These are phyloP conservation scores for Saimiri boliviensis DNA, from an alignment of 2,113 vertebrate genomes.

Conservation along the genomic window DNA sequence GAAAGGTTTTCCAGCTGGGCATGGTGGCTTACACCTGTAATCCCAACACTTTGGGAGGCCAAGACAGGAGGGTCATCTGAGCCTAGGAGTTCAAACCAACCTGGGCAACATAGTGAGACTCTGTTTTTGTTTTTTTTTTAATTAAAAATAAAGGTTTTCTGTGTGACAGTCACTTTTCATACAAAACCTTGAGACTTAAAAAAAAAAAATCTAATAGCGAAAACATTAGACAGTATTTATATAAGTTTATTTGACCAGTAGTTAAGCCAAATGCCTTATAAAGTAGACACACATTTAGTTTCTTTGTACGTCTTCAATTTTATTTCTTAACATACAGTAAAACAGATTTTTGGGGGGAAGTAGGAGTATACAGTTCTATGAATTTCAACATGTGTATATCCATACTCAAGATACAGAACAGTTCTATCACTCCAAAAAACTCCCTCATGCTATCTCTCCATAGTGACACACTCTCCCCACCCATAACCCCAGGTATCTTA, in stretches of 20 bases:
- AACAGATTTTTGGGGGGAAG: neutral
- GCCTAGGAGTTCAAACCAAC: no score
- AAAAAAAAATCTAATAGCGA: neutral
- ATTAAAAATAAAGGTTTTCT: neutral
- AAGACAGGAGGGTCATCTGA: no score
- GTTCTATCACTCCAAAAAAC: neutral
- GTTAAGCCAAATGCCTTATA: slow-evolving; percentile 30
- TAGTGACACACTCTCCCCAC: neutral
- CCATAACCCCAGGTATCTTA: neutral
- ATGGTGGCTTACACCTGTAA: no score
- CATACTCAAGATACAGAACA: neutral
- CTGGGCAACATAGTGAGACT: no score
- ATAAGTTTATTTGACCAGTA: neutral
- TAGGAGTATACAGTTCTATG: neutral
- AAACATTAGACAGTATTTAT: neutral
- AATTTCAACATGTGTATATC: neutral
- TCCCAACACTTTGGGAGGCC: no score
- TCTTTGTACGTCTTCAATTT: neutral
- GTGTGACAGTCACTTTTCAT: neutral
- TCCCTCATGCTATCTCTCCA: neutral
- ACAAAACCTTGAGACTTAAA: slow-evolving; percentile 36
- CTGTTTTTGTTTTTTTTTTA: no score
- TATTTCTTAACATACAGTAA: slow-evolving; percentile 12
- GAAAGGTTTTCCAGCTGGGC: neutral
- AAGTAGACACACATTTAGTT: neutral